Evolutionary conservation across 2,113 vertebrate genomes (phyloP).

Genomic region (Heliornis fulica): DNA sequence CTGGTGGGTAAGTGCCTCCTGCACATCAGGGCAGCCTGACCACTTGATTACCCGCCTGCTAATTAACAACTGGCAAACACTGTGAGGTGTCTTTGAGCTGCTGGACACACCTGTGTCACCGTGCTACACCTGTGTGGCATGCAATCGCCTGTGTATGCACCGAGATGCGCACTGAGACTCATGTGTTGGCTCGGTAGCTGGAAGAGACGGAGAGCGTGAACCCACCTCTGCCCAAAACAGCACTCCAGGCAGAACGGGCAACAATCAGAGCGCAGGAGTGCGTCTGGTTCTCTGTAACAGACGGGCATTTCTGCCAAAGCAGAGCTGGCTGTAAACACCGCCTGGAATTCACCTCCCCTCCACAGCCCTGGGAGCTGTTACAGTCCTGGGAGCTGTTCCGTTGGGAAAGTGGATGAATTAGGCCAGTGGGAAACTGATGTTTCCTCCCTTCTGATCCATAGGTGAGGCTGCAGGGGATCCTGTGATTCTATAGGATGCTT

Average conservation of each 20-base stretch:
- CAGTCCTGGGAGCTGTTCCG: not conserved
- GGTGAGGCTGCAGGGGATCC: no score
- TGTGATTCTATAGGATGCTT: no score
- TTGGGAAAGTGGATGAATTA: not conserved
- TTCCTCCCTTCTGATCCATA: not conserved
- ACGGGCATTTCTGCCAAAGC: not conserved
- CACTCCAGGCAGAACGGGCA: not conserved
- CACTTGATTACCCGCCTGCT: no score
- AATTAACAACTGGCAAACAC: not conserved
- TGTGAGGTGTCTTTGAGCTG: not conserved
- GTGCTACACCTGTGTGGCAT: no score
- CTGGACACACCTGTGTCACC: not conserved
- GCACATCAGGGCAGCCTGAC: not conserved
- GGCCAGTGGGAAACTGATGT: not conserved
- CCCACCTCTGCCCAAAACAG: not conserved
- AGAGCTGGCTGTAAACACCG: not conserved
- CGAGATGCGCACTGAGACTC: not conserved
- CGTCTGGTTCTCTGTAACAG: not conserved
- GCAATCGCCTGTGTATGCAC: no score
- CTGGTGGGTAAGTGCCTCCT: not conserved
- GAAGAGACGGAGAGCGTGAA: not conserved
- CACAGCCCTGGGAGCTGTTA: not conserved
- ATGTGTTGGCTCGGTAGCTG: rapidly evolving
- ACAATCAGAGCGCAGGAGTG: no score
- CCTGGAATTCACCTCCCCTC: not conserved